Evolutionary conservation across 2,113 vertebrate genomes (phyloP).

Genomic region (Cryptotis parvus): DNA sequence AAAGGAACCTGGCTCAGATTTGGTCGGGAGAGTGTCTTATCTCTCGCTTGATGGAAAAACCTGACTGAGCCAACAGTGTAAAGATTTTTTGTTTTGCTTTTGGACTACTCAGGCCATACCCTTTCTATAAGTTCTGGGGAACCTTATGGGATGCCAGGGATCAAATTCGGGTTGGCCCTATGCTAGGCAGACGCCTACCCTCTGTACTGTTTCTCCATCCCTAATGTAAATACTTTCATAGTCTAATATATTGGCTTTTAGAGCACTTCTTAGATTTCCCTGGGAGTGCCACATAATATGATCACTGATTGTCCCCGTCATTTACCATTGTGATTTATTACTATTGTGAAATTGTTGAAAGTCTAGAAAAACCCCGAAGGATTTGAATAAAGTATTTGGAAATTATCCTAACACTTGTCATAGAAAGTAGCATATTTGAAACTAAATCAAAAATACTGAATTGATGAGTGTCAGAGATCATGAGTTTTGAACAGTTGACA

Average conservation of each 20-base stretch:
- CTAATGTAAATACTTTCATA: slow-evolving; percentile 14
- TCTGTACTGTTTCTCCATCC: background rate
- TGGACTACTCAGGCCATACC: no score
- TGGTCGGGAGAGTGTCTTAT: background rate
- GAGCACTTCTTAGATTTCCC: background rate
- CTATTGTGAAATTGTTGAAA: background rate
- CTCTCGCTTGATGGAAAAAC: slow-evolving; percentile 40
- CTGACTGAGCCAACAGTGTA: background rate
- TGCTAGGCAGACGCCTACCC: no score
- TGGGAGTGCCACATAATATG: background rate
- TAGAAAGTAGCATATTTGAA: slow-evolving; percentile 47
- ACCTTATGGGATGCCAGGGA: no score
- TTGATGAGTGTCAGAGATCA: slow-evolving; percentile 15
- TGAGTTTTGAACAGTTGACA: slow-evolving; percentile 30
- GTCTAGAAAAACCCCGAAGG: background rate
- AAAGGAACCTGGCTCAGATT: background rate
- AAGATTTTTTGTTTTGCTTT: no score
- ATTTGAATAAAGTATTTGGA: slow-evolving; percentile 28
- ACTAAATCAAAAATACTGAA: slow-evolving; percentile 49
- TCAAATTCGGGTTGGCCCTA: no score
- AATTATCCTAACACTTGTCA: background rate
- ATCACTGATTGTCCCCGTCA: background rate
- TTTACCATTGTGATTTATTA: slow-evolving; percentile 17
- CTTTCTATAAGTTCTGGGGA: no score
- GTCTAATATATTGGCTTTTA: slow-evolving; percentile 26